Evolutionary conservation across 2,113 vertebrate genomes (phyloP).

Genomic region (Lophura nycthemera): DNA sequence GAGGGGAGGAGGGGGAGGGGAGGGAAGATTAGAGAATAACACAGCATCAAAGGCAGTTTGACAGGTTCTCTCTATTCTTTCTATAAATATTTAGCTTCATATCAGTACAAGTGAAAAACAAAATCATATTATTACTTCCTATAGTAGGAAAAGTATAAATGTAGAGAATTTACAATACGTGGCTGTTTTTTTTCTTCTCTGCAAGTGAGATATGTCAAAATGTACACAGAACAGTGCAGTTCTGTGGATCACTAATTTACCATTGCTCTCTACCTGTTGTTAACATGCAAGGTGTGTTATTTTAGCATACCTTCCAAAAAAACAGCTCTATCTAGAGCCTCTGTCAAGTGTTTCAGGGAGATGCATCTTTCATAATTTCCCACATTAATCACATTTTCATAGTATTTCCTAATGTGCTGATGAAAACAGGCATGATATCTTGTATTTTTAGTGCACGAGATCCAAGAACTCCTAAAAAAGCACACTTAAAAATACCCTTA

Average conservation of each 20-base stretch:
- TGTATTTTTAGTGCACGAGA: slow-evolving; percentile 23
- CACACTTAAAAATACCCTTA: background rate
- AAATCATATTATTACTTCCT: background rate
- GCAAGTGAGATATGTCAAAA: background rate
- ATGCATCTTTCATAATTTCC: background rate
- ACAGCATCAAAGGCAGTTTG: background rate
- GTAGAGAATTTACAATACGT: background rate
- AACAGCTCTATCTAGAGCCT: background rate
- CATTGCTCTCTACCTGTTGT: background rate
- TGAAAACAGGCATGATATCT: slow-evolving; percentile 20
- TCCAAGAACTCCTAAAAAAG: slow-evolving; percentile 12
- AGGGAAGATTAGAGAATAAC: background rate
- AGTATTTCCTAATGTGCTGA: slow-evolving; percentile 49
- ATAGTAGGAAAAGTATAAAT: background rate
- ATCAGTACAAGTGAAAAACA: background rate
- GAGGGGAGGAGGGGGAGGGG: background rate
- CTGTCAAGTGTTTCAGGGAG: slow-evolving; percentile 22
- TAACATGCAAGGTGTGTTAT: background rate
- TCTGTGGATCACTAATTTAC: background rate
- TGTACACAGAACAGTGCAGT: rapidly evolving
- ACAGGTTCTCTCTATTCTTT: background rate
- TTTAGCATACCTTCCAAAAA: background rate
- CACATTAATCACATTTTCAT: slow-evolving; percentile 33
- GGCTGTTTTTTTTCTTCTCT: background rate
- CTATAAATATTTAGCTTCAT: background rate